Conservation (phyloP, 64 coral and sea anemone genomes). For the Acropora tenuis region DNA sequence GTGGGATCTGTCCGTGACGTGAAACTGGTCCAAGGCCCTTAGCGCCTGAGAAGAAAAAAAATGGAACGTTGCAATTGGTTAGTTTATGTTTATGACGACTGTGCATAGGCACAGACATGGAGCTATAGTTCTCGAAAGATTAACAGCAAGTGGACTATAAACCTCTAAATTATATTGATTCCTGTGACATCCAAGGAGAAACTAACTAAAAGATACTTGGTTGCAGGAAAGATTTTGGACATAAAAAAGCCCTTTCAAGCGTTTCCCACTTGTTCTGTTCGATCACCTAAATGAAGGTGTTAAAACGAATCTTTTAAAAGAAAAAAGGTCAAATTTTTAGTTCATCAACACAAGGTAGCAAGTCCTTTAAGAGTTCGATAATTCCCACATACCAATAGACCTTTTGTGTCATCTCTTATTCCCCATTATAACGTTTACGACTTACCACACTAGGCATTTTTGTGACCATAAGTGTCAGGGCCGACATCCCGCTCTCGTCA, state of each 20-base stretch:
- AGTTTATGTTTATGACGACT: not conserved
- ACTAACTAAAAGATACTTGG: no score
- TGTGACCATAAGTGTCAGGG: constrained; percentile 62
- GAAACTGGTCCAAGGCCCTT: constrained; percentile 77
- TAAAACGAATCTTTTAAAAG: no score
- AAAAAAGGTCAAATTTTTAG: no score
- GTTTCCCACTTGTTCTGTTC: no score
- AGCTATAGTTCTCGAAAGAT: not conserved
- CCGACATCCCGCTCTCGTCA: constrained; percentile 73
- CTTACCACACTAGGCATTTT: constrained; percentile 80
- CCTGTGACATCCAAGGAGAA: no score
- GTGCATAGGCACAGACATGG: not conserved
- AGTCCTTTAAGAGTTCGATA: no score
- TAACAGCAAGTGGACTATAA: not conserved
- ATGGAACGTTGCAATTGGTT: no score
- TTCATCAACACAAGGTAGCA: no score
- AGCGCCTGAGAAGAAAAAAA: constrained; percentile 47
- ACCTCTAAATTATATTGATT: no score
- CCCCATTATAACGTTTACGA: not conserved
- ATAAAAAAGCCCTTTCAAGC: no score
- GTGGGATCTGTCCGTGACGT: constrained; percentile 73
- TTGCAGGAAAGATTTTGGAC: no score
- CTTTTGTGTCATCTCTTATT: not conserved
- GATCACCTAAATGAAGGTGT: no score
- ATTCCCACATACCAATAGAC: not conserved